Evolutionary conservation across 2,113 vertebrate genomes (phyloP).

Genomic region (Polypterus bichir): DNA sequence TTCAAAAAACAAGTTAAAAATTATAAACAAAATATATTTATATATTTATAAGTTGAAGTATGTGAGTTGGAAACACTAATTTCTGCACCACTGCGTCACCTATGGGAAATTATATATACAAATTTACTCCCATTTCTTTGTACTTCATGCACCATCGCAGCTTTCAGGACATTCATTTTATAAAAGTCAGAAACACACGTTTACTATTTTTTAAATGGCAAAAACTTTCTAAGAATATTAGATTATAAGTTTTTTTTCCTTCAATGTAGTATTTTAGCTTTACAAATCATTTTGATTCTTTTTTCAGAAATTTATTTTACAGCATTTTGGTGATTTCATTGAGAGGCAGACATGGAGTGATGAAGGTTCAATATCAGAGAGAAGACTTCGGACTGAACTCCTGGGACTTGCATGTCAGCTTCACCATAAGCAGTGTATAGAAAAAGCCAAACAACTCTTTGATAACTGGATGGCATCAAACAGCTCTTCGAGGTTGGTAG

Average conservation of each 20-base stretch:
- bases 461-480: slow-evolving; percentile 19
- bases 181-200: no score
- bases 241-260: not conserved
- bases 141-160: no score
- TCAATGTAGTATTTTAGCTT: not conserved
- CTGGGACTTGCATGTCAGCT: slow-evolving; percentile 24
- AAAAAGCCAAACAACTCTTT: slow-evolving; percentile 22
- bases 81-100: no score
- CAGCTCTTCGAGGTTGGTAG: slow-evolving; percentile 24
- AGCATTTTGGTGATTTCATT: slow-evolving; percentile 30
- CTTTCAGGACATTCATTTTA: no score
- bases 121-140: no score
- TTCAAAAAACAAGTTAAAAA: no score
- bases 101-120: no score
- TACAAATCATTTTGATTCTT: not conserved
- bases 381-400: slow-evolving; percentile 7
- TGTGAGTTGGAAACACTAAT: no score
- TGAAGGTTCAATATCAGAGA: slow-evolving; percentile 15
- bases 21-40: no score
- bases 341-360: slow-evolving; percentile 27
- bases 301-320: slow-evolving; percentile 25
- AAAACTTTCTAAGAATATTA: no score
- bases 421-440: slow-evolving; percentile 14
- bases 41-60: no score
- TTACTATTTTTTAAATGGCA: no score